These are phyloP conservation scores for Poicephalus gulielmi DNA, from an alignment of 2,113 vertebrate species.

Conservation along the genomic window DNA sequence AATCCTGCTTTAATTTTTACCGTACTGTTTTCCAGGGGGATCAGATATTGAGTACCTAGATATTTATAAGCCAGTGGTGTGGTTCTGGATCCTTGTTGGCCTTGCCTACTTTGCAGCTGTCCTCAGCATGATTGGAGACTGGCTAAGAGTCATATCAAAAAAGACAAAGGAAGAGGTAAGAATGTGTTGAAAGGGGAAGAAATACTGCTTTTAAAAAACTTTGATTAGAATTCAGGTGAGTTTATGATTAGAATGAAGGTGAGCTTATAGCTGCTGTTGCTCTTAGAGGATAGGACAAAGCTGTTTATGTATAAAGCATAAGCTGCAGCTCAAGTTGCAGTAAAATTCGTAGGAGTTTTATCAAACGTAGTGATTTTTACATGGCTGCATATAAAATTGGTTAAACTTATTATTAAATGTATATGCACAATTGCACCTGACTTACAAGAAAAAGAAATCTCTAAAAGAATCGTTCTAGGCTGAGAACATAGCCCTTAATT, in stretches of 20 bases:
- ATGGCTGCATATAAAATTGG: background rate
- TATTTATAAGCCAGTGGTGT: constrained; percentile 96
- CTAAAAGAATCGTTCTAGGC: background rate
- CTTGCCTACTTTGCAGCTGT: constrained; percentile 97
- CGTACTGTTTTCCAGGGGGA: constrained; percentile 75
- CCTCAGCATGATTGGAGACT: constrained; percentile 98
- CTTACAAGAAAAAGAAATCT: background rate
- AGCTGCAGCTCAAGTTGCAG: background rate
- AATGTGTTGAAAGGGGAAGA: background rate
- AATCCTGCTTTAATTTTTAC: background rate
- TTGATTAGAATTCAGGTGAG: background rate
- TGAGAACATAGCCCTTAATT: background rate
- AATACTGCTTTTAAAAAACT: background rate
- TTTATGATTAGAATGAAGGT: background rate
- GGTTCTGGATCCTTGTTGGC: constrained; percentile 99
- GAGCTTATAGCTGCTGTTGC: background rate
- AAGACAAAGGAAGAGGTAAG: constrained; percentile 99
- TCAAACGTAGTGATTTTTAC: background rate
- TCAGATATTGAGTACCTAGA: constrained; percentile 91
- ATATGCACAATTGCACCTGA: background rate
- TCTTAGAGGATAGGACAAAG: background rate
- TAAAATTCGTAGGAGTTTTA: background rate
- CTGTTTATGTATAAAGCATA: background rate
- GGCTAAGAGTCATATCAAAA: constrained; percentile 97
- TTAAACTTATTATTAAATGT: background rate